Evolutionary conservation across 1,140 invertebrate species (phyloP).

Genomic region (Mylabris phalerata): DNA sequence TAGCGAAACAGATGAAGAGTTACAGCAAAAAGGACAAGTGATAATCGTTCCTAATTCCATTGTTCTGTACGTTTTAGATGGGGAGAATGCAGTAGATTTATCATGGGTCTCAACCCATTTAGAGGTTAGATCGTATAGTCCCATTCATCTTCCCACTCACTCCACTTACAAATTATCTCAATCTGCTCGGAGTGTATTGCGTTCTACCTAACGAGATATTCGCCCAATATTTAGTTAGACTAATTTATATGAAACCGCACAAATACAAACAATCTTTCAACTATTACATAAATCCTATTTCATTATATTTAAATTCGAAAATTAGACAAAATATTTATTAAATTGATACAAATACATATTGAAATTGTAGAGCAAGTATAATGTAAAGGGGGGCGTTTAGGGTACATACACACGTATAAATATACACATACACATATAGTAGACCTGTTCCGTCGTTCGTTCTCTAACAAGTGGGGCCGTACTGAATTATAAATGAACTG

Average conservation of each 20-base stretch:
- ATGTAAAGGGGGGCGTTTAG: too few species aligned
- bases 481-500: constrained; percentile 32
- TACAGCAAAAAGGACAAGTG: constrained; percentile 34
- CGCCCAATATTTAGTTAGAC: too few species aligned
- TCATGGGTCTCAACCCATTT: constrained; percentile 30
- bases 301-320: too few species aligned
- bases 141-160: constrained; percentile 24
- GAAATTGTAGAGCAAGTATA: too few species aligned
- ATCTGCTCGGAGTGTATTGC: constrained; percentile 13
- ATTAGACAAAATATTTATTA: too few species aligned
- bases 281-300: too few species aligned
- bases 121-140: constrained; percentile 21
- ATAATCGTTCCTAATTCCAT: constrained; percentile 38
- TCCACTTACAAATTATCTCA: constrained; percentile 30
- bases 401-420: too few species aligned
- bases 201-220: too few species aligned
- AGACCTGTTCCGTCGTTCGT: not conserved
- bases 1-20: constrained; percentile 34
- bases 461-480: constrained; percentile 36
- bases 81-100: constrained; percentile 29
- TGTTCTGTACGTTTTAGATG: constrained; percentile 18
- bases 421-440: too few species aligned
- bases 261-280: too few species aligned
- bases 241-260: too few species aligned
- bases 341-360: too few species aligned